A percentile compares a stretch with the other conserved stretches of the same genome.
phyloP scores from a whole-genome alignment of 2,888 invertebrate genomes.

The Drosophila anceps region DNA sequence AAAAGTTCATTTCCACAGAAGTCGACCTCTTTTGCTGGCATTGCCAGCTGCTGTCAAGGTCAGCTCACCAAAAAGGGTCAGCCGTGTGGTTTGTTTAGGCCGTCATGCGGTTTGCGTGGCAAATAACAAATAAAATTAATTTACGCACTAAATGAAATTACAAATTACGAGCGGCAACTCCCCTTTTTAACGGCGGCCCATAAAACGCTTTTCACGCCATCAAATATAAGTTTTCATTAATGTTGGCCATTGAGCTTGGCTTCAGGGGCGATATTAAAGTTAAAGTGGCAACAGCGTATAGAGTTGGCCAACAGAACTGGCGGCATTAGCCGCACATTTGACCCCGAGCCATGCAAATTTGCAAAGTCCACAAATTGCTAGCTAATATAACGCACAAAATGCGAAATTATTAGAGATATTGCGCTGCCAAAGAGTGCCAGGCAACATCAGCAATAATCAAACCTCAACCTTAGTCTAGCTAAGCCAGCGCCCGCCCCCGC shows the following conservation, averaged over 20 bases:
- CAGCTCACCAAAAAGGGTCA: slow-evolving; percentile 30
- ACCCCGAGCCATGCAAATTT: slow-evolving; percentile 11
- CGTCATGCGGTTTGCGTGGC: slow-evolving; percentile 8
- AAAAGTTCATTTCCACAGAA: slow-evolving; percentile 24
- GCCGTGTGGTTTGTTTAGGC: slow-evolving; percentile 26
- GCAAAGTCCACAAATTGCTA: slow-evolving; percentile 32
- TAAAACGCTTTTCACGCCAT: slow-evolving; percentile 40
- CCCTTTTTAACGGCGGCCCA: slow-evolving; percentile 37
- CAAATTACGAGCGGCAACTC: slow-evolving; percentile 35
- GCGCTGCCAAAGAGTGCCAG: slow-evolving; percentile 10
- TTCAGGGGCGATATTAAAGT: too few species aligned
- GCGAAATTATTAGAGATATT: slow-evolving; percentile 47
- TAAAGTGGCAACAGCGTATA: neutral
- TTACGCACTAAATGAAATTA: slow-evolving; percentile 49
- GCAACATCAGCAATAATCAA: slow-evolving; percentile 23
- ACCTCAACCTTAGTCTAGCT: slow-evolving; percentile 2
- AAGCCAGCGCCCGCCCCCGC: neutral
- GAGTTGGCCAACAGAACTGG: too few species aligned
- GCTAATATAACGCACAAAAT: slow-evolving; percentile 36
- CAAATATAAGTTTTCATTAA: slow-evolving; percentile 10
- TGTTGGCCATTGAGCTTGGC: slow-evolving; percentile 10
- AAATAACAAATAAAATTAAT: slow-evolving; percentile 51
- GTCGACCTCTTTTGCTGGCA: neutral
- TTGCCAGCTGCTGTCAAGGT: slow-evolving; percentile 26
- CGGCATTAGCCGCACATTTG: too few species aligned